A percentile compares a stretch with the other conserved stretches of the same genome.
Conservation (phyloP, 2,113 vertebrate genomes). For the Theristicus caerulescens region DNA sequence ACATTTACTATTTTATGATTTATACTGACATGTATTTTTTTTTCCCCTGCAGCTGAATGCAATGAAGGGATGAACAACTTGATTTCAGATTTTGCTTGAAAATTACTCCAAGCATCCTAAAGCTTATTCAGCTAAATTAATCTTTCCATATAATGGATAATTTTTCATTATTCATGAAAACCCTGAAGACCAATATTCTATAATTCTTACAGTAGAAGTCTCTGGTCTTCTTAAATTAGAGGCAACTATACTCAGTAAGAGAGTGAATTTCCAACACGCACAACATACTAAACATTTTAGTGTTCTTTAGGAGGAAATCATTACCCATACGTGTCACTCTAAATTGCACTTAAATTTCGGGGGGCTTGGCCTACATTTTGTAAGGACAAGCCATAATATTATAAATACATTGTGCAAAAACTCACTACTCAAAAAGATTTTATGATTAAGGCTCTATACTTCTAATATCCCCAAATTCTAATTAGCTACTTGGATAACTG, state of each 20-base stretch:
- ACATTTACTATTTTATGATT: background rate
- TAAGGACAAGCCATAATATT: background rate
- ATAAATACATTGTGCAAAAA: background rate
- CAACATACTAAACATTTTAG: background rate
- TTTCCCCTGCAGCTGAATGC: background rate
- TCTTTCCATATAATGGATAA: background rate
- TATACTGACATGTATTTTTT: background rate
- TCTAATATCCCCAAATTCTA: constrained; percentile 21
- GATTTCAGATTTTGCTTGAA: background rate
- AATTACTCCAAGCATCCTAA: background rate
- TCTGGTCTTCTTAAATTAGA: background rate
- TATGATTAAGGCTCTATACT: background rate
- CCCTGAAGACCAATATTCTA: background rate
- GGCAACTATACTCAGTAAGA: background rate
- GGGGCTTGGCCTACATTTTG: background rate
- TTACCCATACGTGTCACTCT: accelerated
- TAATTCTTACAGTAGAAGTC: background rate
- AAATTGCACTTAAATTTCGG: background rate
- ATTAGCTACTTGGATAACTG: constrained; percentile 35
- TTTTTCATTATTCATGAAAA: constrained; percentile 3
- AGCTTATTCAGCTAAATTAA: background rate
- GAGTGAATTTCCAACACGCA: background rate
- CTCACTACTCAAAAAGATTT: background rate
- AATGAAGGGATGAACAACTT: background rate
- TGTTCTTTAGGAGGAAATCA: background rate